Conservation (phyloP, 2,113 vertebrate genomes). For the Actenoides lindsayi region DNA sequence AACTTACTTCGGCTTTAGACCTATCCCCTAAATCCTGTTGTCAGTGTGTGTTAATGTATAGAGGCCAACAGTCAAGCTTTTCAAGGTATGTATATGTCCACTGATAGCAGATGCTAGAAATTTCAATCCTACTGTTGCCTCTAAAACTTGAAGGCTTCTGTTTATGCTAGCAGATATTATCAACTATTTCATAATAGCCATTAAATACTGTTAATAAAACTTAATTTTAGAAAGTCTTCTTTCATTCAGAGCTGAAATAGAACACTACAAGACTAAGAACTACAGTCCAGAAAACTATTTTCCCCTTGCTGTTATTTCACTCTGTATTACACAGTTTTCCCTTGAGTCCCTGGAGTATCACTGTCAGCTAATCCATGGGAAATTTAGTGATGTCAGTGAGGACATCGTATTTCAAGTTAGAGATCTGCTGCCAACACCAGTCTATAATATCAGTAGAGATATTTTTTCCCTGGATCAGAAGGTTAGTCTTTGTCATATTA, state of each 20-base stretch:
- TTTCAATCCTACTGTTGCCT: background rate
- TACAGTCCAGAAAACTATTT: background rate
- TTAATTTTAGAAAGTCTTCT: background rate
- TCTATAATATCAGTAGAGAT: background rate
- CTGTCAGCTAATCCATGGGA: constrained; percentile 34
- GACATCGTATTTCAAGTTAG: constrained; percentile 10
- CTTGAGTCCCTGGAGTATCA: background rate
- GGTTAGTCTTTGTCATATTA: constrained; percentile 26
- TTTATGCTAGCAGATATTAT: background rate
- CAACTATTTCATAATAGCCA: background rate
- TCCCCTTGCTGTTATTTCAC: background rate
- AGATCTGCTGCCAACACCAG: background rate
- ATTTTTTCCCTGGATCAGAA: background rate
- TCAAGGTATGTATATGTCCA: rapidly evolving
- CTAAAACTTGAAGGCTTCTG: background rate
- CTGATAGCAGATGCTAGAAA: background rate
- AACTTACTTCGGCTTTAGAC: background rate
- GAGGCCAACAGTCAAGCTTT: background rate
- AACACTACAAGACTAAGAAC: background rate
- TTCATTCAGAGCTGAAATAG: too few relatives aligned
- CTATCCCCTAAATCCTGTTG: background rate
- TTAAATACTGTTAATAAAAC: background rate
- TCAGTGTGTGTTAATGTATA: background rate
- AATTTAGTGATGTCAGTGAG: constrained; percentile 20
- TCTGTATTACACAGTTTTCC: background rate